These are phyloP conservation scores for Epizoanthus ramosus DNA, from an alignment of 92 coral and sea anemone genomes.

Conservation along the genomic window DNA sequence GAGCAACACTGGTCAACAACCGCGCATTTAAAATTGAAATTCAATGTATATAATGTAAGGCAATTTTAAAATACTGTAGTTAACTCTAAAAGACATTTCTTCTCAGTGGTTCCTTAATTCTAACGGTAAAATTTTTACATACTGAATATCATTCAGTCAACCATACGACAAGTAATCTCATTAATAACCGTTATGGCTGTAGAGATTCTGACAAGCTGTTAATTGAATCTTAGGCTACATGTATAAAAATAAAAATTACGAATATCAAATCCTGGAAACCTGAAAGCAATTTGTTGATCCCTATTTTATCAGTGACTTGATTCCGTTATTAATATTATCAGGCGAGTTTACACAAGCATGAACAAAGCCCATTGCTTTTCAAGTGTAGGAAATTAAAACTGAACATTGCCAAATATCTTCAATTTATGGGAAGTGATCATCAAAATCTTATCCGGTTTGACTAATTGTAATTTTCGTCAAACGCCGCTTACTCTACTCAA, in stretches of 20 bases:
- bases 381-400: slow-evolving; percentile 37
- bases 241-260: background rate
- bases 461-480: slow-evolving; percentile 23
- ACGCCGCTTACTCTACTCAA: background rate
- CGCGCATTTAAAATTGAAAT: background rate
- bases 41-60: too few relatives aligned
- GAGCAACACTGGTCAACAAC: background rate
- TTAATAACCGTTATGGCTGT: background rate
- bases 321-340: slow-evolving; percentile 37
- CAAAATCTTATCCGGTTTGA: slow-evolving; percentile 33
- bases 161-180: background rate
- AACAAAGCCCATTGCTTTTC: slow-evolving; percentile 14
- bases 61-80: too few relatives aligned
- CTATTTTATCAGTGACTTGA: slow-evolving; percentile 13
- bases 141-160: background rate
- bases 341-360: slow-evolving; percentile 18
- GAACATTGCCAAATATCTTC: slow-evolving; percentile 17
- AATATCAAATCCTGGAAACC: background rate
- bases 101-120: too few relatives aligned
- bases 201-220: background rate
- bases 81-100: too few relatives aligned
- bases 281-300: background rate
- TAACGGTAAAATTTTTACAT: background rate
- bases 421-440: slow-evolving; percentile 35
- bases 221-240: background rate